Percentiles rank a stretch among this genome's conserved stretches.
Evolutionary conservation across 2,888 invertebrate genomes (phyloP).

Genomic region (Cenopis cana): DNA sequence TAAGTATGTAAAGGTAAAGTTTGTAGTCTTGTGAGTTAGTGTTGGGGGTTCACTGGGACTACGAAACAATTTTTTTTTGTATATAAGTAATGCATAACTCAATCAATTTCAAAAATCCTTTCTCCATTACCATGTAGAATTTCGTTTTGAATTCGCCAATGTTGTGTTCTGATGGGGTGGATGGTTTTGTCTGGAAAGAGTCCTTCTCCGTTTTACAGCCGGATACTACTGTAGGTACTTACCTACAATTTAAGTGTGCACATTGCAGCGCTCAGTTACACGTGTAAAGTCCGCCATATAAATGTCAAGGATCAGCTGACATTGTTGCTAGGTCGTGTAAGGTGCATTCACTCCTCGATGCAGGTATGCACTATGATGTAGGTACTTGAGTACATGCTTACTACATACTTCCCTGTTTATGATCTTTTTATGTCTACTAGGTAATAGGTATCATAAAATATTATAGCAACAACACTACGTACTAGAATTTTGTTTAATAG

Average conservation of each 20-base stretch:
- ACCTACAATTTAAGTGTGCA: conserved; percentile 7
- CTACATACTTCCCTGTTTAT: conserved; percentile 43
- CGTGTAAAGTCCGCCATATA: conserved; percentile 39
- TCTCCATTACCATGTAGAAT: not conserved
- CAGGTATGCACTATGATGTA: conserved; percentile 5
- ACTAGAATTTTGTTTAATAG: conserved; percentile 32
- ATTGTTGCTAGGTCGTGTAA: conserved; percentile 46
- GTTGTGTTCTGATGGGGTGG: not conserved
- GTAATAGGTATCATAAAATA: conserved; percentile 18
- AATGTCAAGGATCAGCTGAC: conserved; percentile 45
- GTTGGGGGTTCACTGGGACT: too few relatives aligned
- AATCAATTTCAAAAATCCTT: too few relatives aligned
- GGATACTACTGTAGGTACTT: not conserved
- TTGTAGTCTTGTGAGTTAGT: too few relatives aligned
- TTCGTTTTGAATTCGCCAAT: conserved; percentile 1
- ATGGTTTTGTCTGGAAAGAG: not conserved
- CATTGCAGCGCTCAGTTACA: conserved; percentile 25
- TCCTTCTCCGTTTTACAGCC: not conserved
- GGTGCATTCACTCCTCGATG: conserved; percentile 44
- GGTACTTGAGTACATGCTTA: conserved; percentile 13
- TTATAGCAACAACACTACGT: conserved; percentile 22
- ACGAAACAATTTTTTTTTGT: too few relatives aligned
- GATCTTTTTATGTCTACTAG: conserved; percentile 35
- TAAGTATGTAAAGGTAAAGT: too few relatives aligned
- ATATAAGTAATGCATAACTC: too few relatives aligned